These are phyloP conservation scores for Podarcis siculus DNA, from an alignment of 2,797 vertebrate genomes.

Conservation along the genomic window DNA sequence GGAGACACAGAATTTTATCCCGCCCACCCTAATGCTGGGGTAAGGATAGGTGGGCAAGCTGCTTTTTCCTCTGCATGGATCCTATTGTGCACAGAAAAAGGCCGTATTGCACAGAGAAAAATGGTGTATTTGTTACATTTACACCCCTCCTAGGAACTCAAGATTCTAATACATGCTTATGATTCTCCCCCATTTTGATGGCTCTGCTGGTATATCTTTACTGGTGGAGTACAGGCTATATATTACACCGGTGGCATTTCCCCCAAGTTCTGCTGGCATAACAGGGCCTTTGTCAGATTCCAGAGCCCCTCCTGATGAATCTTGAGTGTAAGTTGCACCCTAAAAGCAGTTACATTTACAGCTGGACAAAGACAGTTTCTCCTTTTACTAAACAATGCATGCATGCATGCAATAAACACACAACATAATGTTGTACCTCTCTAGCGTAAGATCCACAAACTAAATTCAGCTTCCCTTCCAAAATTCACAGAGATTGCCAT, in stretches of 20 bases:
- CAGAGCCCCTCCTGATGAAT: background rate
- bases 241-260: background rate
- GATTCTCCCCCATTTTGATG: background rate
- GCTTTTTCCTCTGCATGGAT: too few species aligned
- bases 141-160: too few species aligned
- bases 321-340: background rate
- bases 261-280: background rate
- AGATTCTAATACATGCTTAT: background rate
- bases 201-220: background rate
- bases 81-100: too few species aligned
- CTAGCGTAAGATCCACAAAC: background rate
- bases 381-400: background rate
- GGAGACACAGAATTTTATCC: too few species aligned
- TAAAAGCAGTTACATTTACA: background rate
- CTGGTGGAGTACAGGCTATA: background rate
- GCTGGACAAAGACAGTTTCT: background rate
- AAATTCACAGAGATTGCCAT: background rate
- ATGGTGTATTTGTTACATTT: too few species aligned
- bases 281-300: background rate
- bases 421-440: accelerated
- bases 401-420: background rate
- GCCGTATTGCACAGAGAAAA: too few species aligned
- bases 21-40: too few species aligned
- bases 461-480: background rate
- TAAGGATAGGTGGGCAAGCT: too few species aligned